A percentile compares a stretch with the other conserved stretches of the same genome.
Conservation (phyloP, 2,113 vertebrate genomes). For the Sinosuthora webbiana region DNA sequence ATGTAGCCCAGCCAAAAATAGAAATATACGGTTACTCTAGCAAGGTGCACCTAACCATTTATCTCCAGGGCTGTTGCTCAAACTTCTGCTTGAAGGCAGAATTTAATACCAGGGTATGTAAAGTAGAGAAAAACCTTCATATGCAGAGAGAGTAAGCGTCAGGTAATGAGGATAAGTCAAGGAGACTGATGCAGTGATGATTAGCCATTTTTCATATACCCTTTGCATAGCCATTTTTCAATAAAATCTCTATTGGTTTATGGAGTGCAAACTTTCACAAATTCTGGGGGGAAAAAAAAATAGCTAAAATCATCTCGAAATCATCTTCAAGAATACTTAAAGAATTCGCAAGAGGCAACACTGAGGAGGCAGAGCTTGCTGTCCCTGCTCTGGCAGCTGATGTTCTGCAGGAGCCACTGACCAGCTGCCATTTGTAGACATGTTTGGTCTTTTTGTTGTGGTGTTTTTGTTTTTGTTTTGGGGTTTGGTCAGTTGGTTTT, state of each 20-base stretch:
- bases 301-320: not conserved
- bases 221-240: not conserved
- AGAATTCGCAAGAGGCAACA: not conserved
- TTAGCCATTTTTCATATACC: not conserved
- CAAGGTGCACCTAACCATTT: not conserved
- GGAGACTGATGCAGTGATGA: not conserved
- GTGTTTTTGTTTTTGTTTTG: not conserved
- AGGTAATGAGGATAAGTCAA: not conserved
- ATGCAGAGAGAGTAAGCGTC: not conserved
- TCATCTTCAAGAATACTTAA: accelerated
- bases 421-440: not conserved
- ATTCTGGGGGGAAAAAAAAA: accelerated
- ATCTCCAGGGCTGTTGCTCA: not conserved
- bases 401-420: not conserved
- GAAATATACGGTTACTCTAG: not conserved
- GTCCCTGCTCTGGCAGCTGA: too few relatives aligned
- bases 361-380: accelerated
- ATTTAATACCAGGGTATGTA: not conserved
- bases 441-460: not conserved
- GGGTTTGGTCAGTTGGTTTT: accelerated
- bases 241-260: not conserved
- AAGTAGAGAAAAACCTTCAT: not conserved
- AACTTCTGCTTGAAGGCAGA: not conserved
- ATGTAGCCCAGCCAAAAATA: not conserved
- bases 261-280: not conserved